A percentile compares a stretch with the other conserved stretches of the same genome.
Evolutionary conservation across 30 jellyfish, hydroid and myxozoan species (phyloP).

Genomic region (Haliclystus octoradiatus): DNA sequence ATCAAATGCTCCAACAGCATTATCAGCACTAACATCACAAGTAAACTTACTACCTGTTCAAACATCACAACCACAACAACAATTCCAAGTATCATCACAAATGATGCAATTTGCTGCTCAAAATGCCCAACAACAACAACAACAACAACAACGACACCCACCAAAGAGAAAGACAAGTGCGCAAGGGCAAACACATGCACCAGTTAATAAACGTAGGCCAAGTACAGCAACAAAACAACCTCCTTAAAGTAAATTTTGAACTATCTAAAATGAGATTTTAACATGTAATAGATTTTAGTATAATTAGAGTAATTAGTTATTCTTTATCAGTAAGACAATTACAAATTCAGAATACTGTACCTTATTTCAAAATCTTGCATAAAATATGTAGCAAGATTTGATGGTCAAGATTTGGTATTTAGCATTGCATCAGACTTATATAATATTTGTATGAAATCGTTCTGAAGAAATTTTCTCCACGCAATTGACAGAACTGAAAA

Average conservation of each 20-base stretch:
- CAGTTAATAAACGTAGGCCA: conserved; percentile 71
- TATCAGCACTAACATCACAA: conserved; percentile 94
- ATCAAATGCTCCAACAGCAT: conserved; percentile 58
- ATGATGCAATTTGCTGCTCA: conserved; percentile 83
- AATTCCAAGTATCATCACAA: conserved; percentile 53
- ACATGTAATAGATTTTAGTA: too few species aligned
- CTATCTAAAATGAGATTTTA: too few species aligned
- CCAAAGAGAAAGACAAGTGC: conserved; percentile 58
- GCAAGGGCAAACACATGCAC: conserved; percentile 55
- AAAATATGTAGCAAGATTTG: too few species aligned
- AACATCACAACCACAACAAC: conserved; percentile 40
- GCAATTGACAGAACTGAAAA: too few species aligned
- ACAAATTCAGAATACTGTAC: too few species aligned
- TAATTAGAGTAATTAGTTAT: too few species aligned
- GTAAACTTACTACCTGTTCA: conserved; percentile 94
- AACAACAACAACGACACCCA: conserved; percentile 71
- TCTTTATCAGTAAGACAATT: too few species aligned
- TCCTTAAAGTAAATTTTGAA: background rate
- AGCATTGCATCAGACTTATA: too few species aligned
- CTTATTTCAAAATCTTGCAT: too few species aligned
- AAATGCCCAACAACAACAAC: conserved; percentile 64
- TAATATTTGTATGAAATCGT: too few species aligned
- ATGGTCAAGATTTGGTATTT: too few species aligned
- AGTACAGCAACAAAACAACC: conserved; percentile 34
- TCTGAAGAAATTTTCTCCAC: too few species aligned